A percentile compares a stretch with the other conserved stretches of the same genome.
These are phyloP conservation scores for Platichthys flesus DNA, from an alignment of 2,113 vertebrate genomes.

Conservation along the genomic window DNA sequence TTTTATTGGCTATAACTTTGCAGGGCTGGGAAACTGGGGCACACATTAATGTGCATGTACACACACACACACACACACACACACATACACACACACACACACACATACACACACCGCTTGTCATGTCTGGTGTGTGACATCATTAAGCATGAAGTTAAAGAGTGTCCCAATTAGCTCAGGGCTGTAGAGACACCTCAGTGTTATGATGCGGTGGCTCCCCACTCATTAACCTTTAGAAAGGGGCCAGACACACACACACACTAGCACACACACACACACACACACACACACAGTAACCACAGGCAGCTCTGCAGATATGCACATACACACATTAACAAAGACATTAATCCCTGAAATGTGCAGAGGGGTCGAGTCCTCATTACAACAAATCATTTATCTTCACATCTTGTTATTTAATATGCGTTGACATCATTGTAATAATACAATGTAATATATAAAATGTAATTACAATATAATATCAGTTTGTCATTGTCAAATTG, in stretches of 20 bases:
- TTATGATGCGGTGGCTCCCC: slow-evolving; percentile 48
- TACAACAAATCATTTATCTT: slow-evolving; percentile 1
- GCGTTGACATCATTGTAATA: not conserved
- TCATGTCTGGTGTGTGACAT: slow-evolving; percentile 53
- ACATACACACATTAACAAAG: slow-evolving; percentile 26
- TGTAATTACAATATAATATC: not conserved
- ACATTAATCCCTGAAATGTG: slow-evolving; percentile 11
- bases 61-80: slow-evolving; percentile 17
- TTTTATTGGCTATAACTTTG: not conserved
- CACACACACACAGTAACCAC: slow-evolving; percentile 7
- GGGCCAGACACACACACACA: slow-evolving; percentile 26
- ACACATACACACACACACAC: slow-evolving; percentile 24
- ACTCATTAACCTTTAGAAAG: slow-evolving; percentile 72
- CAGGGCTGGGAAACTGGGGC: not conserved
- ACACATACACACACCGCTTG: slow-evolving; percentile 10
- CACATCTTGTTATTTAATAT: not conserved
- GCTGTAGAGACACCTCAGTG: slow-evolving; percentile 31
- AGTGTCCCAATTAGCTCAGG: slow-evolving; percentile 68
- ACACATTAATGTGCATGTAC: not conserved
- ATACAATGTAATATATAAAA: too few relatives aligned
- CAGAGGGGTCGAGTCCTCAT: slow-evolving; percentile 13
- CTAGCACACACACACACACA: slow-evolving; percentile 3
- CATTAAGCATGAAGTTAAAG: slow-evolving; percentile 58
- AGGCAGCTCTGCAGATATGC: slow-evolving; percentile 19
- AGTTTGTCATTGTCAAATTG: not conserved